Evolutionary conservation across 2,113 vertebrate genomes (phyloP).

Genomic region (Corythornis cristatus): DNA sequence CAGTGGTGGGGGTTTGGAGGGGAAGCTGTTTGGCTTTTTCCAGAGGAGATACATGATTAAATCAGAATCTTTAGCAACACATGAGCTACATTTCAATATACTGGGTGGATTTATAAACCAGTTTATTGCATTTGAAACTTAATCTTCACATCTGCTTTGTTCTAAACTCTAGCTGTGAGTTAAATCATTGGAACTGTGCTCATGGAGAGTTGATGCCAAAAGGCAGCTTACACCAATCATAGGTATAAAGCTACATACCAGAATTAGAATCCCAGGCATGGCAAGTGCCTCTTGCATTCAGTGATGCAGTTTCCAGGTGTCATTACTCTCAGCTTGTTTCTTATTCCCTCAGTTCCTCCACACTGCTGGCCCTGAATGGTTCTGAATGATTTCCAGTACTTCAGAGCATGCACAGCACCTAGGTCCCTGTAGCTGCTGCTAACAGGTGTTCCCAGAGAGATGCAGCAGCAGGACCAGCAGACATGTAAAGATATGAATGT

Average conservation of each 20-base stretch:
- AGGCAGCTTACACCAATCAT: not conserved
- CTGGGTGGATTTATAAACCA: not conserved
- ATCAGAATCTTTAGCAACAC: not conserved
- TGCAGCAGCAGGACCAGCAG: not conserved
- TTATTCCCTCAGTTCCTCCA: not conserved
- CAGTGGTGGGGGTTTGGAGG: not conserved
- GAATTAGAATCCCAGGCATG: too few relatives aligned
- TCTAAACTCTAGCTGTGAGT: not conserved
- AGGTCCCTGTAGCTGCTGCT: not conserved
- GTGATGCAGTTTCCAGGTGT: not conserved
- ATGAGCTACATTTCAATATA: not conserved
- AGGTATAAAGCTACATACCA: not conserved
- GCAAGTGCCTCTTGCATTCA: not conserved
- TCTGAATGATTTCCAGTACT: not conserved
- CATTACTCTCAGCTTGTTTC: not conserved
- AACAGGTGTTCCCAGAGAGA: not conserved
- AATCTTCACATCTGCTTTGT: not conserved
- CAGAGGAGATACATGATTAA: not conserved
- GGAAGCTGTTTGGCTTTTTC: not conserved
- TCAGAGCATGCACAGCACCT: not conserved
- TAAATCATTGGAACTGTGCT: not conserved
- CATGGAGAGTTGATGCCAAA: not conserved
- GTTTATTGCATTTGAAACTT: not conserved
- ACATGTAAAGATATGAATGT: accelerated
- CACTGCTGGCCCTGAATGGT: not conserved